A percentile compares a stretch with the other conserved stretches of the same genome.
Evolutionary conservation across 2,113 vertebrate genomes (phyloP).

Genomic region (Jacana jacana): DNA sequence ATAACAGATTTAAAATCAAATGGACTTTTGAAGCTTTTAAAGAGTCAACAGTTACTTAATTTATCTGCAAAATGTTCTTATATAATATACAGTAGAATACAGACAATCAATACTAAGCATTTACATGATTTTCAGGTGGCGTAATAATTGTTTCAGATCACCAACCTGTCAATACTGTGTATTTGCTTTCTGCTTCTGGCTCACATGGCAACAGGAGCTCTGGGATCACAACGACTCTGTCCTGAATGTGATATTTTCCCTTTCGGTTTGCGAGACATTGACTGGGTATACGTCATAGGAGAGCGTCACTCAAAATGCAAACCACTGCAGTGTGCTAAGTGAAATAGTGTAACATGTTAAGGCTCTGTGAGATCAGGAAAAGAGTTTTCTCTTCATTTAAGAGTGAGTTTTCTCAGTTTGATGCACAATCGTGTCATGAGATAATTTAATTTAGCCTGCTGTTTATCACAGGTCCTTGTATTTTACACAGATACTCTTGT

Average conservation of each 20-base stretch:
- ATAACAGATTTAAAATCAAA: slow-evolving; percentile 2
- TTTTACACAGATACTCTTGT: neutral
- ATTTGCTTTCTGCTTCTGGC: neutral
- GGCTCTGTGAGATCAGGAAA: neutral
- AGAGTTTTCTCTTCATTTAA: neutral
- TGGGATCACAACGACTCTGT: neutral
- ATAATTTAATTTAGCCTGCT: neutral
- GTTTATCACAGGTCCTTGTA: neutral
- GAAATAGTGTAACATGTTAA: neutral
- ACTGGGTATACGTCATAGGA: neutral
- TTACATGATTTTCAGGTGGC: neutral
- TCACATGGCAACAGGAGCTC: neutral
- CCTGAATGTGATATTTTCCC: neutral
- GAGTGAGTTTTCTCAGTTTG: neutral
- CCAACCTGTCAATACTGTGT: neutral
- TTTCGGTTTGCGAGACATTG: neutral
- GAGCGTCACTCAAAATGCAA: neutral
- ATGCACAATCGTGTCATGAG: neutral
- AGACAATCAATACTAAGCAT: neutral
- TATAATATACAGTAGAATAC: neutral
- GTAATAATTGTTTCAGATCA: neutral
- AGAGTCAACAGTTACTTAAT: neutral
- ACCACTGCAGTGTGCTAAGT: neutral
- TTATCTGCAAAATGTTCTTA: neutral
- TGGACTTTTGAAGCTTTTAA: neutral